Evolutionary conservation across 2,888 invertebrate species (phyloP).

Genomic region (Operophtera brumata): DNA sequence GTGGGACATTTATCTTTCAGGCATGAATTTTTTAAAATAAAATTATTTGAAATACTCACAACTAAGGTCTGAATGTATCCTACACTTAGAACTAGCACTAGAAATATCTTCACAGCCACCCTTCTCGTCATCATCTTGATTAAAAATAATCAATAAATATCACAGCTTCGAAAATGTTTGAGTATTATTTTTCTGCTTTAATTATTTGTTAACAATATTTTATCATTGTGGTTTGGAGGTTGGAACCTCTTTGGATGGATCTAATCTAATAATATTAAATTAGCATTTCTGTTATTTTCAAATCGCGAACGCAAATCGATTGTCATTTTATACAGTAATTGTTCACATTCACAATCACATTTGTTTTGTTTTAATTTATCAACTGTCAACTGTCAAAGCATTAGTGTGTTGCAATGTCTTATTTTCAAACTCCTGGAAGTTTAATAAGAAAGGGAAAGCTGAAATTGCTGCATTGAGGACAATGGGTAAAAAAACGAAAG

Average conservation of each 20-base stretch:
- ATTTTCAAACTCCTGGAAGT: too few species aligned
- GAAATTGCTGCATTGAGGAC: too few species aligned
- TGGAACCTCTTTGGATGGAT: too few species aligned
- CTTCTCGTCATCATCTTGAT: constrained; percentile 49
- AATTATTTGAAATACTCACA: constrained; percentile 12
- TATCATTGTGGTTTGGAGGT: constrained; percentile 1
- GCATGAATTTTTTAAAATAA: neutral
- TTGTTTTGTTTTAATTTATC: too few species aligned
- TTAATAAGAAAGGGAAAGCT: too few species aligned
- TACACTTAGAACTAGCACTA: constrained; percentile 38
- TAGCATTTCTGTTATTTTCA: neutral
- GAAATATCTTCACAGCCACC: constrained; percentile 33
- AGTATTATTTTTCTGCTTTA: constrained; percentile 7
- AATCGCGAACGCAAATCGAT: constrained; percentile 16
- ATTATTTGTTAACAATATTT: neutral
- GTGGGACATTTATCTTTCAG: too few species aligned
- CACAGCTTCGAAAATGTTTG: constrained; percentile 47
- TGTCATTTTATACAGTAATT: constrained; percentile 9
- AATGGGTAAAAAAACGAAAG: too few species aligned
- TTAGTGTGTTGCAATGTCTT: too few species aligned
- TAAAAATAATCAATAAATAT: constrained; percentile 37
- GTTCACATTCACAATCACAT: too few species aligned
- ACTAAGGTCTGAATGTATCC: neutral
- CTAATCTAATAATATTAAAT: too few species aligned
- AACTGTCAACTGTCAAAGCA: too few species aligned